Evolutionary conservation across 1,140 invertebrate genomes (phyloP), one percentile per base, ranked within the genome.

Genomic region (Aporrectodea caliginosa): DNA sequence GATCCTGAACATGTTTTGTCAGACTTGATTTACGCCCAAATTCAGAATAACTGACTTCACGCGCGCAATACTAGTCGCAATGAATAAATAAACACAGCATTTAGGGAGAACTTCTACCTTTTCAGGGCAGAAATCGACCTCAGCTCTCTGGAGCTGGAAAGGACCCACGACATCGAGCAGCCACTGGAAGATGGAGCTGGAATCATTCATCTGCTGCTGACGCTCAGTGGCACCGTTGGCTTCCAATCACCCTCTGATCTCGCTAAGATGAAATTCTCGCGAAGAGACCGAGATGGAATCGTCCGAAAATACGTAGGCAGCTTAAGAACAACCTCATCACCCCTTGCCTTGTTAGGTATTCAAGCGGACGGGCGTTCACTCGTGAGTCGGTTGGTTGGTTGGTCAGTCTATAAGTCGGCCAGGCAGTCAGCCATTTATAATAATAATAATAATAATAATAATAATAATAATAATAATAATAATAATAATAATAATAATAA

Each of bases 161-260:
- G 91, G 79, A 98, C 97, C 0, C 95, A 98, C 86, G 91, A 92
- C 78, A 91, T 98, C 73, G 95, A 94, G 92, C 91, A 92, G 83
- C 91, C 94, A 0, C 89, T 99, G 16, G 95, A 98, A 88, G 95
- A 98, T 82, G 85, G 84, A 30, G 92, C 93, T 0, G 96, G 97
- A 0, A 92, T 92, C 78, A 92, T 99, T 73, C 94, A 94, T 85
- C 89, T 99, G 1, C 90, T 99, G 75, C 88, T 99, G 0, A 72
- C 43, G 43, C 43, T 88, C 68, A 98, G 95, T 82, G 97, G 96
- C 0, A 97, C 95, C 0, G 94, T 94, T 0, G 94, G 94, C 0
- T 93, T 92, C 0, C 95, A 97, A 87, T 95, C 95, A 0, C 95
- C 96, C 77, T 95, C 94, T 2, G 96, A 86, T 82, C 90, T 97